Base-by-base conservation (phyloP, 2,888 invertebrate species). In the Nysson spinosus region DNA sequence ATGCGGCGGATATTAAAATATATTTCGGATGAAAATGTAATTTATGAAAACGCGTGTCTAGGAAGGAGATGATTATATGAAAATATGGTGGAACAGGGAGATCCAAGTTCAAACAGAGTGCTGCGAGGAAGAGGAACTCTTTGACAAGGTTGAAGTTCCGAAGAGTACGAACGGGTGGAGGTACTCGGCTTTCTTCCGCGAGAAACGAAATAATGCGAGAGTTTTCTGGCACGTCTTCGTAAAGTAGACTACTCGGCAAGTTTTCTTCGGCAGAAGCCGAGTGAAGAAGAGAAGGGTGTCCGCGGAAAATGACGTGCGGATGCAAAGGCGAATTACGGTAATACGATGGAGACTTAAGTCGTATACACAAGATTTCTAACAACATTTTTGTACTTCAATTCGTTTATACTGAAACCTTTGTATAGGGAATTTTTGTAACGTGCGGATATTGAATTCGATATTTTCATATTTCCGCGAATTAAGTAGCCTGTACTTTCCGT, bases 201-300 rank as follows among this genome's bases (percentile, higher is more conserved):
- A 72, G 74, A 75, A 77, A 66, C 69, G 76, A 78, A 77, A 74
- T 75, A 77, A 78, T 58, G 69, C 57, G 39, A 47, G 55, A 49
- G 69, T 43, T 55, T 32, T 40, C 57, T 66, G 65, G 67, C 55
- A 72, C 70, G 61, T 73, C 63, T 70, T 63, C 55, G 63, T 68
- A 69, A 74, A 74, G 66, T 62, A 67, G 69, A 70, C 55, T 64
- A 44, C 71, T 75, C 61, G 64, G 65, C n/a, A 74, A 73, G 65
- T 77, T 74, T 70, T 20, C 20, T 9, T 32, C 28, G 40, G 32
- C 42, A 40, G 56, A 55, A 51, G 39, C 28, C 22, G 35, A 26
- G 20, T 16, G 37, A 46, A 43, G 22, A 46, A 40, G 43, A 20
- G 47, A 24, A 35, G 52, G 47, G 40, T n/a, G n/a, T n/a, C n/a